A percentile compares a stretch with the other conserved stretches of the same genome.
phyloP scores from a whole-genome alignment of 2,113 vertebrate genomes.

The Pandion haliaetus region DNA sequence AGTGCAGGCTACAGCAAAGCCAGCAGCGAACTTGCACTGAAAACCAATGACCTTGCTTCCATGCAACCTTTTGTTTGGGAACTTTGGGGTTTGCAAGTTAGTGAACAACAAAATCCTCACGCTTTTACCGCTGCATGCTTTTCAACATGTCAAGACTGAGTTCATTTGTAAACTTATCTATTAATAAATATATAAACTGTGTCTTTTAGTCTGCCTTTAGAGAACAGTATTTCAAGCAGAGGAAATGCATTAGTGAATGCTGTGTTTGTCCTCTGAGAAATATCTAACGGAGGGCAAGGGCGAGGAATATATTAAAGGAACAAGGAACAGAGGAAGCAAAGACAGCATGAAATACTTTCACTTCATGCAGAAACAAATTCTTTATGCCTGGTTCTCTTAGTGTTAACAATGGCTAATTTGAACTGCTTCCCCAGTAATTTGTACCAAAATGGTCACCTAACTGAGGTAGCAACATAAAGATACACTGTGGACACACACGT shows the following conservation, averaged over 20 bases:
- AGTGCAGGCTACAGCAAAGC: neutral
- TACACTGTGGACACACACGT: neutral
- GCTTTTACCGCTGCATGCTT: neutral
- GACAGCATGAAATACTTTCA: neutral
- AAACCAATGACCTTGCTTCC: neutral
- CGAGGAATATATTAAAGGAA: neutral
- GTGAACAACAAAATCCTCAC: neutral
- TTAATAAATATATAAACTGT: neutral
- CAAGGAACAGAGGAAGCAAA: neutral
- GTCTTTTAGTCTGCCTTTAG: neutral
- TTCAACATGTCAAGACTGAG: neutral
- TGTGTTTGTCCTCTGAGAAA: neutral
- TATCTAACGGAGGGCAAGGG: neutral
- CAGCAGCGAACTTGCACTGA: fast-evolving
- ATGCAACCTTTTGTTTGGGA: neutral
- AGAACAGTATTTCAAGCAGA: neutral
- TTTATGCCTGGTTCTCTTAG: neutral
- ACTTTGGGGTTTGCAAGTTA: neutral
- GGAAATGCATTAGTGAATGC: neutral
- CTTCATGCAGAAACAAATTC: neutral
- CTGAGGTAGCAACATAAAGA: neutral
- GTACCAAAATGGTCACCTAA: neutral
- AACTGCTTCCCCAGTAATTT: neutral
- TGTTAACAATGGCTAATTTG: neutral
- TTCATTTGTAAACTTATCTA: neutral